Conservation (phyloP, 2,888 invertebrate genomes). For the Nomada flava region DNA sequence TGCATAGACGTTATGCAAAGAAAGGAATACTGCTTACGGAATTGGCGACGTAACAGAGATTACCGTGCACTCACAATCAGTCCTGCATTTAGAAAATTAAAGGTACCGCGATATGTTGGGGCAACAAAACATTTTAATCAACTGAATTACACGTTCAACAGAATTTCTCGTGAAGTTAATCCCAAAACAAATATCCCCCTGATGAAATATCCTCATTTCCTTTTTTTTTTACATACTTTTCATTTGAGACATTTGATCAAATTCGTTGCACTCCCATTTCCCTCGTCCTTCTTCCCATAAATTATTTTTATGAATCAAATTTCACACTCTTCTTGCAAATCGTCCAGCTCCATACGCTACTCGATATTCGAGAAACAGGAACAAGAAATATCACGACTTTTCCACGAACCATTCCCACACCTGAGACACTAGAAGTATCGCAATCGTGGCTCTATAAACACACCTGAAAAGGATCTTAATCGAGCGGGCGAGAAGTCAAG, state of each 20-base stretch:
- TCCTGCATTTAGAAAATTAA: constrained; percentile 34
- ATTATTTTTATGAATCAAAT: neutral
- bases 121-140: neutral
- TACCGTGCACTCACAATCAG: neutral
- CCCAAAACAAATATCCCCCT: neutral
- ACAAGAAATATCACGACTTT: too few species aligned
- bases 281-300: too few species aligned
- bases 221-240: neutral
- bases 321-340: neutral
- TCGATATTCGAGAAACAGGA: too few species aligned
- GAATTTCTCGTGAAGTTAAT: neutral
- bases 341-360: neutral
- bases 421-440: neutral
- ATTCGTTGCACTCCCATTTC: too few species aligned
- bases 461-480: neutral
- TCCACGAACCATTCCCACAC: too few species aligned
- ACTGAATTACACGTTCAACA: neutral
- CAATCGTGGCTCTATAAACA: neutral
- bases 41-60: constrained; percentile 50
- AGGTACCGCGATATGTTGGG: neutral
- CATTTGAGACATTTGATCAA: too few species aligned
- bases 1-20: constrained; percentile 49
- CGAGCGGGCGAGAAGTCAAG: constrained; percentile 70
- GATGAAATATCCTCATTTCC: too few species aligned
- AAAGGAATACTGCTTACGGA: constrained; percentile 42